Conservation (phyloP, 2,888 invertebrate genomes). For the Nebria salina region DNA sequence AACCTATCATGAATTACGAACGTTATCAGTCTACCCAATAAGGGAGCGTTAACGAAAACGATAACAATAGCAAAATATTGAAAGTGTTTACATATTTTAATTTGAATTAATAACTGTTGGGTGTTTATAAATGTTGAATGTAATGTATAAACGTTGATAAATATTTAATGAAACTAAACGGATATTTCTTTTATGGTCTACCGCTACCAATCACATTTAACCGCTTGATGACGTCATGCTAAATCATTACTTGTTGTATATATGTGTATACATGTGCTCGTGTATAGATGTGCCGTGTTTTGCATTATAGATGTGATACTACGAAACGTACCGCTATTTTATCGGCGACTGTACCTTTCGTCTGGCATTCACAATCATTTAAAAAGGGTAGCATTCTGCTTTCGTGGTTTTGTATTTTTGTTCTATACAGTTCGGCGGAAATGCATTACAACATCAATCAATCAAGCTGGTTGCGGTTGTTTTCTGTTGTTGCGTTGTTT, state of each 20-base stretch:
- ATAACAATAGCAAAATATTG: conserved; percentile 11
- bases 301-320: too few species aligned
- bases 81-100: conserved; percentile 21
- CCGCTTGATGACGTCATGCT: conserved; percentile 40
- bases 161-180: conserved; percentile 26
- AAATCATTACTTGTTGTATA: conserved; percentile 41
- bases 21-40: background rate
- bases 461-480: too few species aligned
- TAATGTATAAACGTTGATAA: conserved; percentile 5
- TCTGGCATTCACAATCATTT: too few species aligned
- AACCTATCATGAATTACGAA: background rate
- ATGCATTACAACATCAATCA: too few species aligned
- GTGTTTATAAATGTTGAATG: conserved; percentile 6
- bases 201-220: conserved; percentile 44
- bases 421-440: too few species aligned
- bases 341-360: too few species aligned
- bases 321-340: too few species aligned
- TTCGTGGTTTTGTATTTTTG: too few species aligned
- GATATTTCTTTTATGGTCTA: conserved; percentile 41
- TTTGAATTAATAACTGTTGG: background rate
- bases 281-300: background rate
- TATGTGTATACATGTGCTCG: conserved; percentile 17
- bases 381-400: too few species aligned
- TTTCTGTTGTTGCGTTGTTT: too few species aligned
- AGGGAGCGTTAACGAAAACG: background rate